These are phyloP conservation scores for Calypte anna DNA, from an alignment of 2,113 vertebrate genomes.

Conservation along the genomic window DNA sequence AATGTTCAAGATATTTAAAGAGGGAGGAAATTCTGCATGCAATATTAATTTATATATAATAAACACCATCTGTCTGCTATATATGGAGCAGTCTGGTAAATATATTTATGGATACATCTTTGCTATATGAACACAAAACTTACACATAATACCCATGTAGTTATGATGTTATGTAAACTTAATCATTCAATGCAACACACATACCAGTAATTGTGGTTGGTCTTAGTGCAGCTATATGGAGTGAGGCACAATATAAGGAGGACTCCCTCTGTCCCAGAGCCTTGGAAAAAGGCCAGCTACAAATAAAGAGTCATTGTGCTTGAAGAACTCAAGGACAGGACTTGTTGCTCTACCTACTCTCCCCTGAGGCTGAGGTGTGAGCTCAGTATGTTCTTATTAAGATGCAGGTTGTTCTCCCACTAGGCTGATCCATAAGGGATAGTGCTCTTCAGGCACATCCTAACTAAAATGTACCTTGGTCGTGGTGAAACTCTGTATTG, in stretches of 20 bases:
- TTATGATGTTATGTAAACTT: background rate
- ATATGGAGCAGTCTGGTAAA: background rate
- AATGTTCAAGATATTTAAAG: slow-evolving; percentile 23
- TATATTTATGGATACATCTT: background rate
- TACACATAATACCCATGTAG: background rate
- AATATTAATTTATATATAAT: slow-evolving; percentile 41
- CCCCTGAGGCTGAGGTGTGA: background rate
- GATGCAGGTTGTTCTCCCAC: background rate
- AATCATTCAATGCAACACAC: background rate
- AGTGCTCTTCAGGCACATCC: background rate
- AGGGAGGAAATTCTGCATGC: background rate
- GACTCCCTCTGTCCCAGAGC: background rate
- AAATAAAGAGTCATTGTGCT: background rate
- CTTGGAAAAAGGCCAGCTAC: background rate
- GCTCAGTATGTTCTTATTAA: background rate
- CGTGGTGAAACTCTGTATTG: background rate
- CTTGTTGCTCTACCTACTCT: background rate
- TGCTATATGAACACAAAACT: background rate
- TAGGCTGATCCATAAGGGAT: background rate
- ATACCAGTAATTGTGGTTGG: background rate
- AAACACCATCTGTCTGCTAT: slow-evolving; percentile 40
- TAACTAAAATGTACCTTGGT: background rate
- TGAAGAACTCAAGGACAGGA: background rate
- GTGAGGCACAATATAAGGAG: background rate
- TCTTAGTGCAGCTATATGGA: background rate